Percentiles rank a stretch among this genome's conserved stretches.
phyloP scores from a whole-genome alignment of 2,888 invertebrate species.

The Brenthis ino region DNA sequence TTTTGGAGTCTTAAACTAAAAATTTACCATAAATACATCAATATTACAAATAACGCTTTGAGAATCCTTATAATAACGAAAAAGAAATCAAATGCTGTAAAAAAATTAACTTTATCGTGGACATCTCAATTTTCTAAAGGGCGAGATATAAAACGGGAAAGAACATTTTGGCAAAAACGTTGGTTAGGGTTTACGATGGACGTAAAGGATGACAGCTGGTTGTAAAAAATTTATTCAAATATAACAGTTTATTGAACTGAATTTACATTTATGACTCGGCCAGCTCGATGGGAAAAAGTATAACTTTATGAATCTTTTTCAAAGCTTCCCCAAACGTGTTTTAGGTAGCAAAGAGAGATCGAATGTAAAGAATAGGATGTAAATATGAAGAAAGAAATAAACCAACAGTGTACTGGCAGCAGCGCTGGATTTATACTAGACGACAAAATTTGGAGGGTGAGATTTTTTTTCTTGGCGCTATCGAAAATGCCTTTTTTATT shows the following conservation, averaged over 20 bases:
- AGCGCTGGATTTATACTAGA: too few species aligned
- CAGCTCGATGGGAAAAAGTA: constrained; percentile 1
- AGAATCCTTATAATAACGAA: neutral
- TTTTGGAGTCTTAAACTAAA: too few species aligned
- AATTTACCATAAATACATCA: too few species aligned
- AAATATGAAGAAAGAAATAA: too few species aligned
- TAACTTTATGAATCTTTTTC: neutral
- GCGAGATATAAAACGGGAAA: constrained; percentile 14
- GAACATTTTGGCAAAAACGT: constrained; percentile 5
- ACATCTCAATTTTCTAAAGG: constrained; percentile 14
- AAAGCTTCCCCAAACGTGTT: neutral
- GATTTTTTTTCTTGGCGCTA: too few species aligned
- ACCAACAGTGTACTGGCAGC: too few species aligned
- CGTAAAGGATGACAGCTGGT: constrained; percentile 49
- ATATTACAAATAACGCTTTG: neutral
- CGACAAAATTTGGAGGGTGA: too few species aligned
- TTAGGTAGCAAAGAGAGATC: neutral
- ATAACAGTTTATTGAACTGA: constrained; percentile 43
- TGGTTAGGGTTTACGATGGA: constrained; percentile 44
- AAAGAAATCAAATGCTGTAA: neutral
- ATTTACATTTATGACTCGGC: constrained; percentile 17
- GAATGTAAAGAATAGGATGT: too few species aligned
- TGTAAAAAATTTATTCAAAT: constrained; percentile 50
- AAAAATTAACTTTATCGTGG: constrained; percentile 16
- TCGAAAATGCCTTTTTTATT: too few species aligned